Evolutionary conservation across 2,888 invertebrate genomes (phyloP), one percentile per base, ranked within the genome.

Genomic region (Drosophila algonquin): DNA sequence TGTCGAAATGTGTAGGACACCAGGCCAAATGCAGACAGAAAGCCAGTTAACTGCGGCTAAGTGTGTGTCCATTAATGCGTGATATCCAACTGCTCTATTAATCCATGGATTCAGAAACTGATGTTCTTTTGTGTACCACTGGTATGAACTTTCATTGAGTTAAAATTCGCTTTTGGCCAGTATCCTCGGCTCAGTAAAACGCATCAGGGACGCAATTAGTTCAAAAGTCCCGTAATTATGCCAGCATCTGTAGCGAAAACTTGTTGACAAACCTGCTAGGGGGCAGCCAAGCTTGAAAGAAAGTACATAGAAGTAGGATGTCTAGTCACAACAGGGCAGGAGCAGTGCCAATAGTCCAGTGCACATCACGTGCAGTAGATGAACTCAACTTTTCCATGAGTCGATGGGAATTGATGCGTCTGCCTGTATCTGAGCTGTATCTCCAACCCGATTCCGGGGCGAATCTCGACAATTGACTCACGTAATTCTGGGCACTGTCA

Each of bases 371-470:
- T 83, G 68, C 76, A 52, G 67, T 65, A 78, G 81, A 81, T 81
- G 76, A 83, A 83, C 70, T 78, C 70, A 83, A 78, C 81, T 80
- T 81, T 80, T 76, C 68, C 80, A 76, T 76, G 74, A 73, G 60
- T 81, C 74, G 65, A 81, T 79, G 79, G 60, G 82, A 79, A 80
- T 76, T 71, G 79, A 82, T 70, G 80, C 53, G 68, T 65, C 73
- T 65, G 70, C 59, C 44, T 27, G 30, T 21, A 21, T 21, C 21
- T 21, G 16, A 16, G 35, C 14, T 40, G 40, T n/a, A 40, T 40
- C 40, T n/a, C 54, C 45, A 12, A 12, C 46, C 47, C 50, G 27
- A 32, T 46, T 2, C n/a, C 21, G 18, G 45, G 61, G 59, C 59
- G 71, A 76, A 72, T 71, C 83, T 80, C 75, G 57, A 73, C 73